Evolutionary conservation across 2,888 invertebrate genomes (phyloP).

Genomic region (Sisyra terminalis): DNA sequence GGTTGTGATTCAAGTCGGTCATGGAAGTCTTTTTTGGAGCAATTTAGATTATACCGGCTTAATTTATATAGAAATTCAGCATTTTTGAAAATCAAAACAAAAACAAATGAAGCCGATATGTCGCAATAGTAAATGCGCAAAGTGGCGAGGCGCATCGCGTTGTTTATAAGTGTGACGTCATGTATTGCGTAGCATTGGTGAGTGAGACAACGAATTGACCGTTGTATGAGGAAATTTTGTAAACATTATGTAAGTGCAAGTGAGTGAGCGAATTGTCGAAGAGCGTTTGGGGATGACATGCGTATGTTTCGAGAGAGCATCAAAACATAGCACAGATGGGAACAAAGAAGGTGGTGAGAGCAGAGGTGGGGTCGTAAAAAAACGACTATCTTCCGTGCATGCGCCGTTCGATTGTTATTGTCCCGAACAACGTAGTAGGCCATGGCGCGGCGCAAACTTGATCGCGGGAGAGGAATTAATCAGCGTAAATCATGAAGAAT

Average conservation of each 20-base stretch:
- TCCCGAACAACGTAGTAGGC: background rate
- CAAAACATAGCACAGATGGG: background rate
- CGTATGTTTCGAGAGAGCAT: background rate
- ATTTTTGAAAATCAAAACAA: too few relatives aligned
- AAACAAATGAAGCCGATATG: background rate
- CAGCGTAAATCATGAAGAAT: too few relatives aligned
- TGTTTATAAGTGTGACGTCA: constrained; percentile 24
- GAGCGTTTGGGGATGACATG: background rate
- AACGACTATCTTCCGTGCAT: constrained; percentile 19
- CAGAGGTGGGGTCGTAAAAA: background rate
- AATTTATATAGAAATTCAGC: too few relatives aligned
- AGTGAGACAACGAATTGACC: background rate
- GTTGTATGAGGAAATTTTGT: background rate
- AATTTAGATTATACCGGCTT: too few relatives aligned
- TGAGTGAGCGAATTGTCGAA: background rate
- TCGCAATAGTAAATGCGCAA: constrained; percentile 6
- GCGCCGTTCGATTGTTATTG: constrained; percentile 15
- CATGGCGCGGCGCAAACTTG: background rate
- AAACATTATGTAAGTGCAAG: background rate
- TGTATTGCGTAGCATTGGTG: constrained; percentile 9
- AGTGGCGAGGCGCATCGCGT: constrained; percentile 10
- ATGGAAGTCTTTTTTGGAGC: too few relatives aligned
- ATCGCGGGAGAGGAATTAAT: background rate
- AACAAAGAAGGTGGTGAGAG: background rate
- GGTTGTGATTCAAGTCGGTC: too few relatives aligned